These are phyloP conservation scores for Aphelocoma californica DNA, from an alignment of 2,797 vertebrate genomes.

Conservation along the genomic window DNA sequence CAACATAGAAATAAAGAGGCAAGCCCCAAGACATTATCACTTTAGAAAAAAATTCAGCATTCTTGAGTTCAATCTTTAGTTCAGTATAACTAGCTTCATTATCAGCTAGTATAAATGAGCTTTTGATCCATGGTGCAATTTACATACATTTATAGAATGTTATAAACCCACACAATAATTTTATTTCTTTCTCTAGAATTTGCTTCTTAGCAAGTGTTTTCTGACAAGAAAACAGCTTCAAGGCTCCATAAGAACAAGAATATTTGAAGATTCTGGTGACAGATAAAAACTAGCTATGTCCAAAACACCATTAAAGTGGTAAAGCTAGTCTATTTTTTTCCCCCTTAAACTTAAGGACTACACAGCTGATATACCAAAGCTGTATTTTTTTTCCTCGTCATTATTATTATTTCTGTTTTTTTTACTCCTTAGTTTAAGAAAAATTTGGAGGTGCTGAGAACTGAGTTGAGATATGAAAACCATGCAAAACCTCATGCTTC, in stretches of 20 bases:
- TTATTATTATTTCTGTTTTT: not conserved
- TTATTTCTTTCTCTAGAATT: constrained; percentile 27
- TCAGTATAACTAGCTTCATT: not conserved
- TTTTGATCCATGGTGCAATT: constrained; percentile 43
- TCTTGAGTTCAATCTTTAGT: not conserved
- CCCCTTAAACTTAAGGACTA: not conserved
- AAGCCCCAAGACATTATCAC: not conserved
- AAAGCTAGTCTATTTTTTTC: not conserved
- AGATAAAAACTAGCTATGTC: not conserved
- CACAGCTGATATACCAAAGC: not conserved
- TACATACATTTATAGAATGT: not conserved
- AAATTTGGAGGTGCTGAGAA: not conserved
- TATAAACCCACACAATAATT: constrained; percentile 48
- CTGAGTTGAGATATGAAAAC: not conserved
- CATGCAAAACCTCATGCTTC: not conserved
- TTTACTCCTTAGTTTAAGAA: not conserved
- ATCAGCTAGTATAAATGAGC: constrained; percentile 10
- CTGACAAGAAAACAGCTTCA: constrained; percentile 20
- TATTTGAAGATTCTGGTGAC: not conserved
- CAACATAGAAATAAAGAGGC: not conserved
- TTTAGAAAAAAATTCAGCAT: not conserved
- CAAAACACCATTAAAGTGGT: not conserved
- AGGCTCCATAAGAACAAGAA: not conserved
- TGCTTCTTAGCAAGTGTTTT: constrained; percentile 1
- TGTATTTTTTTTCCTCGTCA: not conserved